Evolutionary conservation across 2,888 invertebrate genomes (phyloP).

Genomic region (Cyrtodaria siliqua): DNA sequence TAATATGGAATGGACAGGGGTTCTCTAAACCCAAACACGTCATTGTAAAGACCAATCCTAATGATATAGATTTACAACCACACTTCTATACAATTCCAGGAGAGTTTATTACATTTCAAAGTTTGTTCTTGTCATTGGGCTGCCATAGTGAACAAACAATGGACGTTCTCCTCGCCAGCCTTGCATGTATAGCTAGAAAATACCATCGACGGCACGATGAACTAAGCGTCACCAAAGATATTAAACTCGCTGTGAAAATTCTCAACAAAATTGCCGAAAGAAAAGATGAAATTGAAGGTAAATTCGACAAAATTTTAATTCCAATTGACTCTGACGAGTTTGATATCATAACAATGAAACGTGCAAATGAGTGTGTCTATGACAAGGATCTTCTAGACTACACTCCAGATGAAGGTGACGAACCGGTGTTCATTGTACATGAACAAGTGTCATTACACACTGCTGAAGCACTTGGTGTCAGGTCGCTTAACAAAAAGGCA

Average conservation of each 20-base stretch:
- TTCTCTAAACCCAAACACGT: conserved; percentile 29
- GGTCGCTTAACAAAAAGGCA: background rate
- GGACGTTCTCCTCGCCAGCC: conserved; percentile 11
- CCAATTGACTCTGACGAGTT: background rate
- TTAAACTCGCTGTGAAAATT: conserved; percentile 45
- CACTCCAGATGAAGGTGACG: background rate
- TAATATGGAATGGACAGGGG: conserved; percentile 47
- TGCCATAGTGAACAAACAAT: conserved; percentile 12
- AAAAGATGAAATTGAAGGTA: too few species aligned
- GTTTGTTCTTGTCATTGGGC: conserved; percentile 1
- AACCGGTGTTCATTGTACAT: conserved; percentile 7
- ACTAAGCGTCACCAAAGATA: conserved; percentile 29
- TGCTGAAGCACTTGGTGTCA: background rate
- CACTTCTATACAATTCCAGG: conserved; percentile 37
- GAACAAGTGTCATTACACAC: background rate
- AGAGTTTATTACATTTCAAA: conserved; percentile 28
- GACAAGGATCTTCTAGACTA: background rate
- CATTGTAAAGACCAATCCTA: background rate
- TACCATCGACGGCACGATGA: conserved; percentile 5
- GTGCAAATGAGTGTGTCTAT: background rate
- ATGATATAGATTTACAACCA: conserved; percentile 41
- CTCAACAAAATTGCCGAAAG: conserved; percentile 32
- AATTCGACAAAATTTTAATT: background rate
- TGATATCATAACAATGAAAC: background rate
- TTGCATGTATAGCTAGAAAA: conserved; percentile 28